Base-by-base conservation (phyloP, 2,888 invertebrate species). In the Tinea pellionella region DNA sequence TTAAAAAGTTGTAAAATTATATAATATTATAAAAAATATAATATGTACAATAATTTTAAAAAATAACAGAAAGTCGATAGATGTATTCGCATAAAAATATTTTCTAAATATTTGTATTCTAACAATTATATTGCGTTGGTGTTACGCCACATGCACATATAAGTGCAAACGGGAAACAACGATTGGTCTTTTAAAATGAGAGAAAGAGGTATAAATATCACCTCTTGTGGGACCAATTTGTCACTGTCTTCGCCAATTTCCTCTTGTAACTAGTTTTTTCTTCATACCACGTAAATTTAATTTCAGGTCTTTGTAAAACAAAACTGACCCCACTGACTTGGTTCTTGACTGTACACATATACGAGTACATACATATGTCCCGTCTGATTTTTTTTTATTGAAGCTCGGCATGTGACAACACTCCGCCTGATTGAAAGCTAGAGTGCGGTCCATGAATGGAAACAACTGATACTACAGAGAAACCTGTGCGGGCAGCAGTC, bases 201-300 rank as follows among this genome's bases (percentile, higher is more conserved):
- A 8, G 59, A 59, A 32, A 60, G 47, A 42, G 57, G 32, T 1
- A 11, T 24, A 41, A 11, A 47, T 18, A 42, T 56, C 13, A 56
- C 16, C 59, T 18, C 61, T 51, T 32, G 43, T 70, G 77, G 76
- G 77, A 73, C 77, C 83, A 78, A 84, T 86, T 85, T 85, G 80
- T 86, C 86, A 85, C 78, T 84, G 86, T 86, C 86, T 77, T 75
- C 78, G 75, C 78, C 83, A 86, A 85, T 86, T 86, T 86, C 79
- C 81, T 74, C 79, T 77, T 77, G 83, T 82, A 85, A 85, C 82
- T 84, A 85, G 84, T 83, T 86, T 84, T 86, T 84, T 86, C 81
- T 80, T 82, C 80, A 75, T 78, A 72, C 75, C 77, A 78, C 80
- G 80, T 82, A 84, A 85, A 85, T 86, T 85, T 81, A 85, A 85